A percentile compares a stretch with the other conserved stretches of the same genome.
Evolutionary conservation across 2,113 vertebrate species (phyloP).

Genomic region (Myodes glareolus): DNA sequence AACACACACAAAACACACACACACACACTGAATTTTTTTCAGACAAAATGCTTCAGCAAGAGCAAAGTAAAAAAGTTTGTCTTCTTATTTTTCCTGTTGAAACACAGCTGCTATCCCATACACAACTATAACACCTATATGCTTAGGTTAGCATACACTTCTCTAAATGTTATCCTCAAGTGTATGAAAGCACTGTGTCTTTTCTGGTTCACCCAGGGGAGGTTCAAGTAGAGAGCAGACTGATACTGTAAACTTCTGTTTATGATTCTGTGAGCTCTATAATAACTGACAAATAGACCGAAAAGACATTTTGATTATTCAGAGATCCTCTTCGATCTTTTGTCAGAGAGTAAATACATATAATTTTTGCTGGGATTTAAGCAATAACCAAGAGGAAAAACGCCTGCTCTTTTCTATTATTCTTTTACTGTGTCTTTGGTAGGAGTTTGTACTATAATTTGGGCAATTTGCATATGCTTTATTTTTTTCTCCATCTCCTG

Average conservation of each 20-base stretch:
- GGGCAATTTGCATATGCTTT: not conserved
- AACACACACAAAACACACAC: not conserved
- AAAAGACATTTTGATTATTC: slow-evolving; percentile 25
- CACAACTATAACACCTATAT: not conserved
- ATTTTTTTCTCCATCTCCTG: not conserved
- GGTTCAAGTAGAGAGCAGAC: not conserved
- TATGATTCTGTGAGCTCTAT: not conserved
- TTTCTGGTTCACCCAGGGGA: not conserved
- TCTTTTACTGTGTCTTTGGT: slow-evolving; percentile 27
- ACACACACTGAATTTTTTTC: not conserved
- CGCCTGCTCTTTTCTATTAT: slow-evolving; percentile 40
- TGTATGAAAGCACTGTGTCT: not conserved
- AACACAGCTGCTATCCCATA: not conserved
- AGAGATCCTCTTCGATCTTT: slow-evolving; percentile 5
- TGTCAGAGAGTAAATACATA: slow-evolving; percentile 23
- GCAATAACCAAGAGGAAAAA: slow-evolving; percentile 37
- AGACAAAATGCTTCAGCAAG: not conserved
- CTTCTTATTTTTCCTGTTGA: not conserved
- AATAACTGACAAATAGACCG: not conserved
- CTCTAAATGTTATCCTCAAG: not conserved
- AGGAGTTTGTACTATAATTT: slow-evolving; percentile 24
- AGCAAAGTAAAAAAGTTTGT: not conserved
- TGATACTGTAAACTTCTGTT: not conserved
- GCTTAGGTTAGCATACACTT: not conserved
- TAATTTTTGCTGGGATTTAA: slow-evolving; percentile 35